phyloP scores from a whole-genome alignment of 2,797 vertebrate species.

The Lepus oiostolus region DNA sequence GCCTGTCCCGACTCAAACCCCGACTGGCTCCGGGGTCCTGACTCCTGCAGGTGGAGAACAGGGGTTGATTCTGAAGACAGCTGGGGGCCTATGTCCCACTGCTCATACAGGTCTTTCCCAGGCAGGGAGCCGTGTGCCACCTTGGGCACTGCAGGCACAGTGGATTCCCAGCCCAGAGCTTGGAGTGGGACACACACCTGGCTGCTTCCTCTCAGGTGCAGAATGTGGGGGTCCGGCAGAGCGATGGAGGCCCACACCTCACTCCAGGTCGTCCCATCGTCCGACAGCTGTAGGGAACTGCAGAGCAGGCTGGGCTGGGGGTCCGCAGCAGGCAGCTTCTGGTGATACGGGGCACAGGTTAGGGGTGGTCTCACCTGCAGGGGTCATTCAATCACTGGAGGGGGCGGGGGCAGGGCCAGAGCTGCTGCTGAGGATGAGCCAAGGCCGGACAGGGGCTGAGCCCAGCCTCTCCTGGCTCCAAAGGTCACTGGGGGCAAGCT shows the following conservation, averaged over 20 bases:
- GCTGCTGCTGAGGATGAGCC: not conserved
- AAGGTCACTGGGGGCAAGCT: not conserved
- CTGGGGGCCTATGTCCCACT: not conserved
- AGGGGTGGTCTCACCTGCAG: not conserved
- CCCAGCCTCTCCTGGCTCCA: not conserved
- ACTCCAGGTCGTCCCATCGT: constrained; percentile 93
- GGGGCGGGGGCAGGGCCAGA: not conserved
- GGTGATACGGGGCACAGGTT: not conserved
- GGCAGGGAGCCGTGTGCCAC: not conserved
- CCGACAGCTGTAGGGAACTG: constrained; percentile 92
- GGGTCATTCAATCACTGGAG: not conserved
- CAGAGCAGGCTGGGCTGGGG: constrained; percentile 91
- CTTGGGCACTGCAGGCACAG: too few species aligned
- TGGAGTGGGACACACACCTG: constrained; percentile 88
- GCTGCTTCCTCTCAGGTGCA: constrained; percentile 91
- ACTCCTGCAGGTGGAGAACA: not conserved
- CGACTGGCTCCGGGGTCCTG: not conserved
- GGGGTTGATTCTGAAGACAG: not conserved
- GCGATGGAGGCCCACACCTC: constrained; percentile 93
- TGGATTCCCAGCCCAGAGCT: constrained; percentile 76
- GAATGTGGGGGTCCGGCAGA: constrained; percentile 91
- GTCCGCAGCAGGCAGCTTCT: constrained; percentile 90
- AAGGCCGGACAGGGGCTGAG: not conserved
- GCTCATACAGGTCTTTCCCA: not conserved
- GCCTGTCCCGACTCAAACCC: not conserved